These are phyloP conservation scores for Paguma larvata DNA, from an alignment of 2,797 vertebrate species.

Conservation along the genomic window DNA sequence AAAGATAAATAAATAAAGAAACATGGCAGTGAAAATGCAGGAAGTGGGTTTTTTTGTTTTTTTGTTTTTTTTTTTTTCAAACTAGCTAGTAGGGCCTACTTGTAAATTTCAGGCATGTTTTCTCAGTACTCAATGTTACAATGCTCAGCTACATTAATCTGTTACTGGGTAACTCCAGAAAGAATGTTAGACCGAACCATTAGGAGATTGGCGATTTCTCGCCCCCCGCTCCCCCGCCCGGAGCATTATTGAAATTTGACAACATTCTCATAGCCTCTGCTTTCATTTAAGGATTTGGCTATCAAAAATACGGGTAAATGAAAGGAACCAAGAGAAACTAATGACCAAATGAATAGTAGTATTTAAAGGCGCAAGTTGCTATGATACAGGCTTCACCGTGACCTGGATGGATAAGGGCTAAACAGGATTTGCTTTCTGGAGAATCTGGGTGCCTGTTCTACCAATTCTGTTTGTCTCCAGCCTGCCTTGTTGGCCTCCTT, in stretches of 20 bases:
- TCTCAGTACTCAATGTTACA: constrained; percentile 76
- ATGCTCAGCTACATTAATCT: constrained; percentile 79
- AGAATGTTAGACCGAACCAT: constrained; percentile 80
- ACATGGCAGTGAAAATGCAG: constrained; percentile 64
- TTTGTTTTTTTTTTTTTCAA: constrained; percentile 55
- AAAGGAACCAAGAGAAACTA: constrained; percentile 79
- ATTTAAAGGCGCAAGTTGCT: constrained; percentile 76
- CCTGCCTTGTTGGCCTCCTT: constrained; percentile 34
- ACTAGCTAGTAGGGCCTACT: constrained; percentile 71
- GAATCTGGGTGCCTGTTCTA: constrained; percentile 46
- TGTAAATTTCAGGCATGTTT: constrained; percentile 79
- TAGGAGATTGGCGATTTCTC: constrained; percentile 65
- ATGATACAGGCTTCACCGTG: constrained; percentile 62
- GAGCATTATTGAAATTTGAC: constrained; percentile 81
- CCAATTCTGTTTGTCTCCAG: neutral
- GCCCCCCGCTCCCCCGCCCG: neutral
- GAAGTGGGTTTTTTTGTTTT: neutral
- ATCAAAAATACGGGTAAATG: constrained; percentile 73
- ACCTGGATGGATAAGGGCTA: constrained; percentile 65
- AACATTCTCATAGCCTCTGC: constrained; percentile 76
- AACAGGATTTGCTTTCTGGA: constrained; percentile 65
- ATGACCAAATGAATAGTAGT: constrained; percentile 74
- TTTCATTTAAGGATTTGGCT: constrained; percentile 81
- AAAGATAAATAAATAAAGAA: constrained; percentile 78
- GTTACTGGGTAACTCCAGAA: constrained; percentile 83